A percentile compares a stretch with the other conserved stretches of the same genome.
Evolutionary conservation across 2,113 vertebrate genomes (phyloP).

Genomic region (Nematolebias whitei): DNA sequence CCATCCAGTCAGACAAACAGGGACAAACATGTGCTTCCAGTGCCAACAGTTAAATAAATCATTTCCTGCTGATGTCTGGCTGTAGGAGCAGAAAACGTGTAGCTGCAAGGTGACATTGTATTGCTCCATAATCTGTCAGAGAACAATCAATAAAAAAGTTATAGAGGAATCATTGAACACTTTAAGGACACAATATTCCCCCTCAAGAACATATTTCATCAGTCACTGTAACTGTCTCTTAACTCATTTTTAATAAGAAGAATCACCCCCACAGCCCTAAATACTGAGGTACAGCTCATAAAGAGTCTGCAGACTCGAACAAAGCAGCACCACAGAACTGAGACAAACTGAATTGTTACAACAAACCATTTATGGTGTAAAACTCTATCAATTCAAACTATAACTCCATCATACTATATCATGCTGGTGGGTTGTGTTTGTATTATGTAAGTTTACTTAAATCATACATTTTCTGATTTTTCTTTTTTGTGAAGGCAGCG

Average conservation of each 20-base stretch:
- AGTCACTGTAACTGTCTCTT: background rate
- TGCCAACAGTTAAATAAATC: background rate
- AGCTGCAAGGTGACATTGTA: conserved; percentile 33
- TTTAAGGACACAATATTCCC: conserved; percentile 3
- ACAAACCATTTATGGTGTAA: too few relatives aligned
- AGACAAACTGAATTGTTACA: too few relatives aligned
- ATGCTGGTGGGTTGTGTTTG: too few relatives aligned
- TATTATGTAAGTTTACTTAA: too few relatives aligned
- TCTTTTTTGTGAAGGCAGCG: too few relatives aligned
- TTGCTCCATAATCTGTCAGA: conserved; percentile 23
- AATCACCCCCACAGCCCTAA: background rate
- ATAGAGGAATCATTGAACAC: conserved; percentile 25
- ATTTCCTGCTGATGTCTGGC: conserved; percentile 31
- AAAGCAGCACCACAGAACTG: too few relatives aligned
- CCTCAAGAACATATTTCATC: background rate
- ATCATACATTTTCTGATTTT: too few relatives aligned
- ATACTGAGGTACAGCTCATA: background rate
- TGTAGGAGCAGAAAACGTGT: conserved; percentile 9
- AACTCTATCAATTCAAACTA: too few relatives aligned
- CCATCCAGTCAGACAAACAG: too few relatives aligned
- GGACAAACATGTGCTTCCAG: too few relatives aligned
- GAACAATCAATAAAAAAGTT: conserved; percentile 20
- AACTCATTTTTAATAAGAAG: background rate
- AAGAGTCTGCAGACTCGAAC: background rate
- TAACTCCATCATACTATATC: too few relatives aligned